Percentiles rank a stretch among this genome's conserved stretches.
Conservation (phyloP, 2,797 vertebrate genomes). For the Oreonectes daqikongensis region DNA sequence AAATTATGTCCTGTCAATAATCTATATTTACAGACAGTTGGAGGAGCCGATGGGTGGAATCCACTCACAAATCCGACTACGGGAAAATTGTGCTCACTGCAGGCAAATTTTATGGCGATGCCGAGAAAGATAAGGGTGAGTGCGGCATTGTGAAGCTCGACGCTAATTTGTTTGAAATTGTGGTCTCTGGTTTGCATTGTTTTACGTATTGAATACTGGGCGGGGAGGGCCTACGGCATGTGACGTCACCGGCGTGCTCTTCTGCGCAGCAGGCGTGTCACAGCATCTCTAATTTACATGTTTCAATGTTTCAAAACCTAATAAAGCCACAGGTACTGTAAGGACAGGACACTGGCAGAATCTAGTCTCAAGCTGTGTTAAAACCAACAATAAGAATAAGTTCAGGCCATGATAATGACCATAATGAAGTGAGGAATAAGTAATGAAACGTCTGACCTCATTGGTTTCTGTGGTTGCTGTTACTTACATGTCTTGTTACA, state of each 20-base stretch:
- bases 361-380: background rate
- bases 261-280: background rate
- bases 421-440: background rate
- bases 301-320: constrained; percentile 26
- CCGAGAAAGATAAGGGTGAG: constrained; percentile 84
- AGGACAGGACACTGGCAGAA: background rate
- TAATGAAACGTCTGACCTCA: background rate
- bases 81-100: constrained; percentile 79
- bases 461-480: no score
- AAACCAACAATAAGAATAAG: background rate
- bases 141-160: background rate
- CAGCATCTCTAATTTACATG: constrained; percentile 19
- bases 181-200: constrained; percentile 18
- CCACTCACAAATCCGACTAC: constrained; percentile 81
- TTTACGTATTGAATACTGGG: background rate
- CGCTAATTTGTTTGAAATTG: constrained; percentile 1
- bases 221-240: background rate
- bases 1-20: constrained; percentile 4
- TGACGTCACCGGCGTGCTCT: constrained; percentile 8
- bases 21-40: constrained; percentile 74
- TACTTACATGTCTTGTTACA: constrained; percentile 1
- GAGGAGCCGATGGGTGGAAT: constrained; percentile 79
- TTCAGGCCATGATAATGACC: no score
- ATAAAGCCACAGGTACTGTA: constrained; percentile 2
- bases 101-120: constrained; percentile 81